Conservation (phyloP, 2,888 invertebrate genomes). For the Caenorhabditis plicata region DNA sequence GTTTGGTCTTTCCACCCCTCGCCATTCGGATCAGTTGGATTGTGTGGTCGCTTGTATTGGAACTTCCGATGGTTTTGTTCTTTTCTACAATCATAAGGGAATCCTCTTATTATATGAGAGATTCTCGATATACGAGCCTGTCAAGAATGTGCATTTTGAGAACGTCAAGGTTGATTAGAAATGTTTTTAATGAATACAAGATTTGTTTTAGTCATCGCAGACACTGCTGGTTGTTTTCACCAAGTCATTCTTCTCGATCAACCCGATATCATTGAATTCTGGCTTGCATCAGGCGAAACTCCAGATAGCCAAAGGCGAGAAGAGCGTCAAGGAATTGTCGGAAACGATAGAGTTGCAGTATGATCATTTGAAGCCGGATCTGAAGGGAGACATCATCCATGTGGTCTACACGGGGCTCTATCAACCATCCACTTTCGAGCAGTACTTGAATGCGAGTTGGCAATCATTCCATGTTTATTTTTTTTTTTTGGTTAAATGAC, state of each 20-base stretch:
- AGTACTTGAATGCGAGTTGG: constrained; percentile 45
- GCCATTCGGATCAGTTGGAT: constrained; percentile 36
- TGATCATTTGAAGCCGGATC: constrained; percentile 35
- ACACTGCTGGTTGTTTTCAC: constrained; percentile 34
- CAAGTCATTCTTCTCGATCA: constrained; percentile 39
- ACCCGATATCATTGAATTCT: constrained; percentile 46
- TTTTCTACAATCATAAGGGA: constrained; percentile 60
- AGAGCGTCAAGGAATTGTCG: constrained; percentile 45
- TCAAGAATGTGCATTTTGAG: constrained; percentile 47
- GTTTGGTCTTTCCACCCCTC: constrained; percentile 31
- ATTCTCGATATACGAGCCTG: constrained; percentile 42
- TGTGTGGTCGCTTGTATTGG: constrained; percentile 32
- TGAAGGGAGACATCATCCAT: constrained; percentile 36
- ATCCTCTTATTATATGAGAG: constrained; percentile 51
- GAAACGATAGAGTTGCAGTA: constrained; percentile 46
- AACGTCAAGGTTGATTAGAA: constrained; percentile 19
- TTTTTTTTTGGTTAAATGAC: constrained; percentile 6
- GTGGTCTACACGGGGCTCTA: constrained; percentile 41
- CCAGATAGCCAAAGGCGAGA: constrained; percentile 49
- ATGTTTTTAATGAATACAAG: neutral
- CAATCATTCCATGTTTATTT: constrained; percentile 30
- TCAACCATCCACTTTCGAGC: constrained; percentile 46
- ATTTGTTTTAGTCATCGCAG: constrained; percentile 42
- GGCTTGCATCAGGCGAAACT: constrained; percentile 43
- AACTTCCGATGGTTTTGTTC: constrained; percentile 31